These are phyloP conservation scores for Euphysa ruthae DNA, from an alignment of 30 jellyfish, hydroid and myxozoan genomes.

Conservation along the genomic window DNA sequence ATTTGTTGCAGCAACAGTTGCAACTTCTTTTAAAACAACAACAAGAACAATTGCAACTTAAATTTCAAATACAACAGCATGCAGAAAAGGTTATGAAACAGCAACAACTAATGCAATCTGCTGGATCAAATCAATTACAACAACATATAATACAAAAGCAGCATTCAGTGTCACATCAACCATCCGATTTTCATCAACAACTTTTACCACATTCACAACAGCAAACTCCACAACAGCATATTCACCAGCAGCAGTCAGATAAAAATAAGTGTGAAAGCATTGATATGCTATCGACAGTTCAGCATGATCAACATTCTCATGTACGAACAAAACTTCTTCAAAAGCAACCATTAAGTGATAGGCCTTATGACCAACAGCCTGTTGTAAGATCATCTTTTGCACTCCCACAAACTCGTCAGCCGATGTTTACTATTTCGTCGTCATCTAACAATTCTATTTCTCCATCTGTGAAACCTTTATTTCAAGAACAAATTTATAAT, in stretches of 20 bases:
- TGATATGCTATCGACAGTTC: too few species aligned
- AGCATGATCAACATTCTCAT: too few species aligned
- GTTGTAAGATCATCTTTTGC: too few species aligned
- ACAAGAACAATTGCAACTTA: slow-evolving; percentile 20
- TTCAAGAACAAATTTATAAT: too few species aligned
- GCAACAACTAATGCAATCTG: slow-evolving; percentile 9
- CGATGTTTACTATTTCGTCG: too few species aligned
- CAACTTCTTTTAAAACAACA: slow-evolving; percentile 18
- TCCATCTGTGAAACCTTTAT: too few species aligned
- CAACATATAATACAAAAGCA: neutral
- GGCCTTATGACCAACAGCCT: too few species aligned
- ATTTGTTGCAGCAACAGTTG: slow-evolving; percentile 77
- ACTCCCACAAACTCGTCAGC: too few species aligned
- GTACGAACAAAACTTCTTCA: too few species aligned
- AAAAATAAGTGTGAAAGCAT: too few species aligned
- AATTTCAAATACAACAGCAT: slow-evolving; percentile 28
- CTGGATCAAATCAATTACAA: neutral
- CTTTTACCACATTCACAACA: neutral
- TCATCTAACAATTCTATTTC: too few species aligned
- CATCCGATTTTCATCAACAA: neutral
- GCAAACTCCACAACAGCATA: neutral
- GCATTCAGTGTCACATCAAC: neutral
- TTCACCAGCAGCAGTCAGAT: slow-evolving; percentile 3
- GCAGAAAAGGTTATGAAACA: slow-evolving; percentile 25
- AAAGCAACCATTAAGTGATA: too few species aligned